These are phyloP conservation scores for Heliconius eleuchia DNA, from an alignment of 1,140 invertebrate species.

Conservation along the genomic window DNA sequence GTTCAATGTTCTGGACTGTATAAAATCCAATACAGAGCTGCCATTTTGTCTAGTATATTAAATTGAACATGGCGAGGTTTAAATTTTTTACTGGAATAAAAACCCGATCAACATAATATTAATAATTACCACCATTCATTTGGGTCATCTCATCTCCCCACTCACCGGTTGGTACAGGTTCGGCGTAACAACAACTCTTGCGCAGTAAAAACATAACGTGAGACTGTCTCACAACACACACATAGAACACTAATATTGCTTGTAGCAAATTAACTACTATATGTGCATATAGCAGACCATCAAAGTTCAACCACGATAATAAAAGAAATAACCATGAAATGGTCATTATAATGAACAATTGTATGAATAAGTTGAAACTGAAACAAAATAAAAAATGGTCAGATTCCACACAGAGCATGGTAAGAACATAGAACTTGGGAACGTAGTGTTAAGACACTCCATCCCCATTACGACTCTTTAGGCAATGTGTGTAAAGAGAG, in stretches of 20 bases:
- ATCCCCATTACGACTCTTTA: no score
- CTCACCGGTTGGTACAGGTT: constrained; percentile 85
- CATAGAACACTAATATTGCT: constrained; percentile 87
- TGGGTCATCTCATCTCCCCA: constrained; percentile 94
- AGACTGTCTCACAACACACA: constrained; percentile 88
- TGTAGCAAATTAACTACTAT: constrained; percentile 88
- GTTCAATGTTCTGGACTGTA: neutral
- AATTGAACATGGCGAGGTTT: neutral
- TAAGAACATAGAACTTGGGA: no score
- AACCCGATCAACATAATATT: neutral
- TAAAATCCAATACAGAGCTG: neutral
- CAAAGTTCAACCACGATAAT: constrained; percentile 86
- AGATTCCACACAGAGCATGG: no score
- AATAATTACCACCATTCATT: constrained; percentile 88
- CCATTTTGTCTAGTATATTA: neutral
- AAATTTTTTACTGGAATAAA: neutral
- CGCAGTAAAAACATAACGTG: constrained; percentile 88
- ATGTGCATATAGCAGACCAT: constrained; percentile 87
- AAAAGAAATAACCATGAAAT: constrained; percentile 88
- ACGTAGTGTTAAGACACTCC: no score
- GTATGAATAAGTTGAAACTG: constrained; percentile 90
- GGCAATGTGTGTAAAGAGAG: no score
- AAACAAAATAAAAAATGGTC: constrained; percentile 52
- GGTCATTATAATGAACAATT: constrained; percentile 88
- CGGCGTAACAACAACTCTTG: constrained; percentile 89